Evolutionary conservation across 2,888 invertebrate genomes (phyloP).

Genomic region (Agonum fuliginosum): DNA sequence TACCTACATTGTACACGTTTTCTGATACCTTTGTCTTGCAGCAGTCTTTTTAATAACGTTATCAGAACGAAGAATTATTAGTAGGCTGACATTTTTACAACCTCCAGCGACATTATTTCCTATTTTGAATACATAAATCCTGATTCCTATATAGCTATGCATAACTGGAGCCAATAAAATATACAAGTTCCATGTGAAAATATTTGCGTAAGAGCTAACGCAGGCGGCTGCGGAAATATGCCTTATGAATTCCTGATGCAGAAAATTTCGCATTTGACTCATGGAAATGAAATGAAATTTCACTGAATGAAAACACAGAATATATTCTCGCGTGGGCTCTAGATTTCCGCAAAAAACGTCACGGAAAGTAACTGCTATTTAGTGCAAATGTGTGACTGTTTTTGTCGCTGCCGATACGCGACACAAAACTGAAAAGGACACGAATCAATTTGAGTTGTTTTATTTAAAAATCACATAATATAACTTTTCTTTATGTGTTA

Average conservation of each 20-base stretch:
- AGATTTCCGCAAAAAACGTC: constrained; percentile 18
- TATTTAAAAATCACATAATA: neutral
- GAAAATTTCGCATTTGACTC: constrained; percentile 57
- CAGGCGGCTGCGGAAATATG: constrained; percentile 41
- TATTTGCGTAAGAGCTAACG: constrained; percentile 39
- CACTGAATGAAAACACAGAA: constrained; percentile 49
- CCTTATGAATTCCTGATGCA: constrained; percentile 58
- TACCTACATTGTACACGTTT: neutral
- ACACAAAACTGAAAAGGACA: neutral
- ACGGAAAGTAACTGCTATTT: constrained; percentile 28
- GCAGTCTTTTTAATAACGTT: neutral
- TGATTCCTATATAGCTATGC: constrained; percentile 37
- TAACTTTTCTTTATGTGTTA: neutral
- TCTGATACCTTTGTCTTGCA: neutral
- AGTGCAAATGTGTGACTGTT: constrained; percentile 6
- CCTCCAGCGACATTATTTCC: constrained; percentile 18
- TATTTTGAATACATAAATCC: constrained; percentile 43
- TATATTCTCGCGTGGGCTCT: neutral
- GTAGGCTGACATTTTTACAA: constrained; percentile 41
- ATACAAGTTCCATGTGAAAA: constrained; percentile 46
- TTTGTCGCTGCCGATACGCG: neutral
- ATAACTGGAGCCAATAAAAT: constrained; percentile 48
- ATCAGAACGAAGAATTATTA: constrained; percentile 7
- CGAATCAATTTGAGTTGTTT: neutral
- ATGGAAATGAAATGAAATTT: constrained; percentile 57